Conservation (phyloP, 1,140 invertebrate species). For the Antheraea mylitta region DNA sequence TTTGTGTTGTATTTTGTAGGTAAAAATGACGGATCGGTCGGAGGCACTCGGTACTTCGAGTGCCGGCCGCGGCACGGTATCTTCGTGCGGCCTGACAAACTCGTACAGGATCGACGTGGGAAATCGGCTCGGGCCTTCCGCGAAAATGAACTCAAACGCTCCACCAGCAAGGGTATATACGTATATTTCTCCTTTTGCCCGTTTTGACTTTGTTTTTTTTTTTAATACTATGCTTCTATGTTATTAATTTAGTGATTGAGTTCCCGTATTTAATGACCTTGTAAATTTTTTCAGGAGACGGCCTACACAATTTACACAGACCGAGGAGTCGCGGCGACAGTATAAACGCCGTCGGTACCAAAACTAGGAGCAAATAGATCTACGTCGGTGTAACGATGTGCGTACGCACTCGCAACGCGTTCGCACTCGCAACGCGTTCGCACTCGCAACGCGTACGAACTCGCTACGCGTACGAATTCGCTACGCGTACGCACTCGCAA, state of each 20-base stretch:
- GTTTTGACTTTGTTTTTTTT: no score
- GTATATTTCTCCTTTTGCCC: no score
- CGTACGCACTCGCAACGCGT: constrained; percentile 1
- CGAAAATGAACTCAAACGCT: constrained; percentile 57
- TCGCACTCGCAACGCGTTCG: constrained; percentile 9
- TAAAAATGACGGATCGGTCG: constrained; percentile 96
- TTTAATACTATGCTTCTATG: no score
- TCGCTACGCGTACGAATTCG: constrained; percentile 9
- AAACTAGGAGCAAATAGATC: constrained; percentile 66
- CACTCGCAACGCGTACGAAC: not conserved
- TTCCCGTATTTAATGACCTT: not conserved
- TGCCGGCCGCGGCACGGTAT: constrained; percentile 94
- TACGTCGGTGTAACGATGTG: not conserved
- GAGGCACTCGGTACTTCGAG: constrained; percentile 93
- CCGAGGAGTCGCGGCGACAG: constrained; percentile 85
- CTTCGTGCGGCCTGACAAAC: constrained; percentile 93
- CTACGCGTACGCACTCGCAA: not conserved
- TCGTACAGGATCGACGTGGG: constrained; percentile 89
- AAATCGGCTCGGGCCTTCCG: constrained; percentile 85
- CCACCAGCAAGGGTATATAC: constrained; percentile 72
- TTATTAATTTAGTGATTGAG: not conserved
- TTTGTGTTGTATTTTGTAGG: constrained; percentile 76
- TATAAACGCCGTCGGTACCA: constrained; percentile 81
- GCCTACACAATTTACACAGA: constrained; percentile 78
- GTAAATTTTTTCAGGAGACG: constrained; percentile 65